Evolutionary conservation across 1,140 invertebrate genomes (phyloP).

Genomic region (Aphelenchoides besseyi): DNA sequence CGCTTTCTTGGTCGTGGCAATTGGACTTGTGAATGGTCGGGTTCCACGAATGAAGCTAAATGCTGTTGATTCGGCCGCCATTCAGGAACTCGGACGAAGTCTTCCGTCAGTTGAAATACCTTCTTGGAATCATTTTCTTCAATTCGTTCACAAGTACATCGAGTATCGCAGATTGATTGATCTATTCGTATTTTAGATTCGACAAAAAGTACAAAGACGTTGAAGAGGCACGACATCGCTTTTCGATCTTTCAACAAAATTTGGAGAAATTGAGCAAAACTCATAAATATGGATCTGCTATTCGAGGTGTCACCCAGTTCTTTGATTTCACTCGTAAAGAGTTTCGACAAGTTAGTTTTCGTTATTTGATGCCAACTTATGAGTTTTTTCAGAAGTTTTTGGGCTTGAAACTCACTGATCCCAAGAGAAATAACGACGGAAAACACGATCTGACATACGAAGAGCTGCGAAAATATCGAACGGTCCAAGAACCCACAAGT

Average conservation of each 20-base stretch:
- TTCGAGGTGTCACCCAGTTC: slow-evolving; percentile 2
- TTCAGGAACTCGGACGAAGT: not conserved
- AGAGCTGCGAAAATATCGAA: not conserved
- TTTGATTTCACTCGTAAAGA: not conserved
- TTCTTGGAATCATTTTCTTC: not conserved
- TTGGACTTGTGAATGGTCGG: not conserved
- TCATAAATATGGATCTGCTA: not conserved
- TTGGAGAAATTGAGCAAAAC: not conserved
- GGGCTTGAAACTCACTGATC: not conserved
- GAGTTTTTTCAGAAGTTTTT: not conserved
- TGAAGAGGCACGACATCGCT: not conserved
- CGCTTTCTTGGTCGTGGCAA: not conserved
- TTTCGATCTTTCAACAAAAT: not conserved
- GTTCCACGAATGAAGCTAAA: not conserved
- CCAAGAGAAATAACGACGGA: not conserved
- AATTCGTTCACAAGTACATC: not conserved
- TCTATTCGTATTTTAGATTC: not conserved
- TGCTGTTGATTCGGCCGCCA: not conserved
- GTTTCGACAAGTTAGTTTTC: not conserved
- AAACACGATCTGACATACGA: not conserved
- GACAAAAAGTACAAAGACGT: not conserved
- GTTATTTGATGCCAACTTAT: not conserved
- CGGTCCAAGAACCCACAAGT: slow-evolving; percentile 64
- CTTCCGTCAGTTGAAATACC: not conserved
- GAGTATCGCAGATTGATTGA: not conserved